Base-by-base conservation (phyloP, 1,140 invertebrate species). In the Globodera rostochiensis region DNA sequence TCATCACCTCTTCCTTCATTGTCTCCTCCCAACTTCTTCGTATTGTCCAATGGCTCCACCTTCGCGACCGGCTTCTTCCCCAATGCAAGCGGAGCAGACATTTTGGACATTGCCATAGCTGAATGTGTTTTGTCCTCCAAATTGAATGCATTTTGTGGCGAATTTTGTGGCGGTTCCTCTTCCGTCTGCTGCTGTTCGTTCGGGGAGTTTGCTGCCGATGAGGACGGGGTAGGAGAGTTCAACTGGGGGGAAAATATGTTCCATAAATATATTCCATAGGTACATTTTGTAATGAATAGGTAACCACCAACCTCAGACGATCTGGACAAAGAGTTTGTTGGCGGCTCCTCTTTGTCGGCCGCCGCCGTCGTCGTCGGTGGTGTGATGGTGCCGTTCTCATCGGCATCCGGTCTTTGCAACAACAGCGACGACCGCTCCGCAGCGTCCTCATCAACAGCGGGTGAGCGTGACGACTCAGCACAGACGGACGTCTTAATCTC, bases 21-120 rank as follows among this genome's bases (percentile, higher is more conserved):
- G n/a, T 15, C 50, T 15, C 5, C 19, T 8, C 5, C 7, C 3
- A 49, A 6, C 13, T 60, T 82, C 57, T 19, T 80, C 73, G 53
- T 21, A 25, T 77, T 45, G 19, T 82, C 74, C 6, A 82, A 45
- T 21, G 79, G 80, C 36, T 82, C 74, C 21, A 82, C 79, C 79
- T 80, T 80, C 8, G 79, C 79, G 2, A 80, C 71, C 3, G 79
- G 79, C 49, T 79, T 80, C 50, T 80, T 78, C 25, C 3, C 8
- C 13, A 47, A 11, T 25, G 69, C 69, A 6, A 19, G 21, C 13
- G 69, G 73, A 21, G 78, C 79, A 19, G 79, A 69, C 64, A 66
- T 70, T 49, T 80, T 81, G 19, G 80, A 8, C 45, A 49, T 67
- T 50, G 53, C 21, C 64, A 66, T 57, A 6, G 76, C 46, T 9